phyloP scores from a whole-genome alignment of 2,113 vertebrate species.

The Vombatus ursinus region DNA sequence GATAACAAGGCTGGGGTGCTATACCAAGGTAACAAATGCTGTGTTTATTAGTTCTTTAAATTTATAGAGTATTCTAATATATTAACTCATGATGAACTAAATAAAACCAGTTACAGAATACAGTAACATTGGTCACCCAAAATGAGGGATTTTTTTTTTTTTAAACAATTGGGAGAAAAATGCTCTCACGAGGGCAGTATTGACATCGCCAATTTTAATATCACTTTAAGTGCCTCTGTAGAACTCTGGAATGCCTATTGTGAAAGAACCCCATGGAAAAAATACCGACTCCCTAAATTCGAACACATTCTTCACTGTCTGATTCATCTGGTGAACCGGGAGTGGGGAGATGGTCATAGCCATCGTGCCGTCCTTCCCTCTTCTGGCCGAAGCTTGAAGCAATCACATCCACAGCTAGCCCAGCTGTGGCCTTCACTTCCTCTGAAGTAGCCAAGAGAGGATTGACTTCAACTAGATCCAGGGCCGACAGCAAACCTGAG shows the following conservation, averaged over 20 bases:
- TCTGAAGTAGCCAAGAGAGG: slow-evolving; percentile 89
- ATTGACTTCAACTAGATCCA: slow-evolving; percentile 98
- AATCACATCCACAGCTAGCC: slow-evolving; percentile 92
- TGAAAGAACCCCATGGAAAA: slow-evolving; percentile 29
- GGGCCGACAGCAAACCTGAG: slow-evolving; percentile 93
- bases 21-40: slow-evolving; percentile 83
- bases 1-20: slow-evolving; percentile 65
- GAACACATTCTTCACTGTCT: slow-evolving; percentile 82
- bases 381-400: slow-evolving; percentile 94
- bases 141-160: slow-evolving; percentile 78
- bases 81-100: slow-evolving; percentile 64
- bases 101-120: slow-evolving; percentile 76
- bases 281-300: slow-evolving; percentile 79
- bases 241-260: slow-evolving; percentile 70
- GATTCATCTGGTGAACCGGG: slow-evolving; percentile 89
- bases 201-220: slow-evolving; percentile 53
- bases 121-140: slow-evolving; percentile 70
- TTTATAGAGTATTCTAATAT: slow-evolving; percentile 73
- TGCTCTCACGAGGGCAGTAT: slow-evolving; percentile 73
- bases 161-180: slow-evolving; percentile 67
- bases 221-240: slow-evolving; percentile 58
- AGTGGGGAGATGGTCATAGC: slow-evolving; percentile 87
- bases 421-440: slow-evolving; percentile 90
- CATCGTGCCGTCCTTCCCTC: slow-evolving; percentile 88
- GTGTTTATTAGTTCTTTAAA: slow-evolving; percentile 79